phyloP scores from a whole-genome alignment of 1,140 invertebrate genomes.

The Trichonephila inaurata region DNA sequence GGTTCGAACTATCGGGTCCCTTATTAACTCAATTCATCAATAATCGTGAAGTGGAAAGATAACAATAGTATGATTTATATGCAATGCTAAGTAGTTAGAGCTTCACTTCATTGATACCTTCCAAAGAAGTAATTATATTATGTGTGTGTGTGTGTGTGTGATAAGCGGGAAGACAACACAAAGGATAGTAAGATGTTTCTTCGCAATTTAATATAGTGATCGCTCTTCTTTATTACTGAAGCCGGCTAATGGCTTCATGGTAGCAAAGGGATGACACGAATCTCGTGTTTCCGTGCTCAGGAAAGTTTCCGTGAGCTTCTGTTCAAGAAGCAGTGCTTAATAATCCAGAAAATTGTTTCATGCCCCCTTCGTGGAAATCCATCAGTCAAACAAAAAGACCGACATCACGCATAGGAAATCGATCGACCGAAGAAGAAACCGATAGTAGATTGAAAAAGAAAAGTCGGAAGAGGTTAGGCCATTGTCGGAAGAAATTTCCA shows the following conservation, averaged over 20 bases:
- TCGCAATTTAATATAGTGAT: background rate
- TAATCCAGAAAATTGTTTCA: slow-evolving; percentile 33
- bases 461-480: background rate
- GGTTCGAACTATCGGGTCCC: too few species aligned
- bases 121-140: background rate
- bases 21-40: too few species aligned
- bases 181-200: background rate
- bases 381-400: slow-evolving; percentile 16
- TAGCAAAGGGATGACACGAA: background rate
- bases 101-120: background rate
- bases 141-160: too few species aligned
- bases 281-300: background rate
- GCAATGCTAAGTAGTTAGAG: background rate
- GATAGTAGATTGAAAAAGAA: too few species aligned
- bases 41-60: too few species aligned
- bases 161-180: background rate
- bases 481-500: background rate
- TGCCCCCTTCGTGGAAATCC: background rate
- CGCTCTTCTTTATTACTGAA: background rate
- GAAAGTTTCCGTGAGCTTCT: background rate
- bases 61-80: too few species aligned
- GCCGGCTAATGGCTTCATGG: background rate
- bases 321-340: background rate
- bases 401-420: slow-evolving; percentile 21
- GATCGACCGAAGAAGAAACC: background rate